Conservation (phyloP, 2,113 vertebrate genomes). For the Protomyctophum bolini region DNA sequence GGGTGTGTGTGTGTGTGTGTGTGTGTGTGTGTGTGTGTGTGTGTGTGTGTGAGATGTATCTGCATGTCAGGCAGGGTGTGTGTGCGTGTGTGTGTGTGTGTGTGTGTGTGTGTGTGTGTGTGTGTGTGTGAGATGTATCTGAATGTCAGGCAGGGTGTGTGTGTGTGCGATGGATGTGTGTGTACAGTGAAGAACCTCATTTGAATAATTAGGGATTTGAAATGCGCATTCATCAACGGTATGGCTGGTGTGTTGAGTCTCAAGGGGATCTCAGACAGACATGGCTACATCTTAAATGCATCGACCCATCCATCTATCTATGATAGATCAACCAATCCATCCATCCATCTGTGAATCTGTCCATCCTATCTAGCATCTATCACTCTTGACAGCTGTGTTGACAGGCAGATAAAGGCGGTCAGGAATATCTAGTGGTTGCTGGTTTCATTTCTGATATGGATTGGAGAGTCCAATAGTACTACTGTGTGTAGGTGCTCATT, state of each 20-base stretch:
- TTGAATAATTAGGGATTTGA: conserved; percentile 65
- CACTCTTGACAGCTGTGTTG: background rate
- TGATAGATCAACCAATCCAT: conserved; percentile 3
- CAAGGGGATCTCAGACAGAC: conserved; percentile 28
- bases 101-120: conserved; percentile 5
- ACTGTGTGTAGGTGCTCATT: no score
- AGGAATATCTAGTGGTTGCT: background rate
- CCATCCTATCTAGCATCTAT: background rate
- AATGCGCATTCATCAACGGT: conserved; percentile 67
- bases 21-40: no score
- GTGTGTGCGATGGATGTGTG: conserved; percentile 10
- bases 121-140: conserved; percentile 3
- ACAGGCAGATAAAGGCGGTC: background rate
- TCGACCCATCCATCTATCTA: background rate
- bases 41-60: background rate
- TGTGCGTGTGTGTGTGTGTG: background rate
- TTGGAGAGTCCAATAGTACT: background rate
- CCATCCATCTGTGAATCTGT: background rate
- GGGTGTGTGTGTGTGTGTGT: no score
- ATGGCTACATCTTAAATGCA: background rate
- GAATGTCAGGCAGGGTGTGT: conserved; percentile 16
- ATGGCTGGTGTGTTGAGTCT: conserved; percentile 25
- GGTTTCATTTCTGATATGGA: background rate
- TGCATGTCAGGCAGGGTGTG: no score
- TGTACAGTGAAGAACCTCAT: conserved; percentile 23